Evolutionary conservation across 2,888 invertebrate genomes (phyloP).

Genomic region (Hirtodrosophila cameraria): DNA sequence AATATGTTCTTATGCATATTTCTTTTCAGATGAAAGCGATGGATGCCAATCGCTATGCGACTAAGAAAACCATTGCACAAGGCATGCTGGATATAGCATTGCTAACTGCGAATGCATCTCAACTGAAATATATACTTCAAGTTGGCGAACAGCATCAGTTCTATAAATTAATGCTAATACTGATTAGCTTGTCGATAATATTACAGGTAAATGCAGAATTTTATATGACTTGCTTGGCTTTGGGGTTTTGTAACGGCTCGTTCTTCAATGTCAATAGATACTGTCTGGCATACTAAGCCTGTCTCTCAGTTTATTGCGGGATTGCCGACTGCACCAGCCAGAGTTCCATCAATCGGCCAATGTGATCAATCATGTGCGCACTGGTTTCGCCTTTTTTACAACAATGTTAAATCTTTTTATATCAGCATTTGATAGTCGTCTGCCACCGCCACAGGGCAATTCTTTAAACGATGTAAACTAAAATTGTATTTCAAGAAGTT

Average conservation of each 20-base stretch:
- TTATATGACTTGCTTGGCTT: slow-evolving; percentile 1
- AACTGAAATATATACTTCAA: slow-evolving; percentile 93
- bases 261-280: slow-evolving; percentile 85
- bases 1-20: slow-evolving; percentile 11
- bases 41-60: slow-evolving; percentile 95
- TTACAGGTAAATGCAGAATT: slow-evolving; percentile 88
- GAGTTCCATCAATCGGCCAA: slow-evolving; percentile 89
- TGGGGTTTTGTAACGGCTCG: slow-evolving; percentile 45
- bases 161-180: slow-evolving; percentile 91
- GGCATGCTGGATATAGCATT: slow-evolving; percentile 95
- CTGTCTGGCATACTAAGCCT: slow-evolving; percentile 90
- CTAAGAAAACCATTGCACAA: slow-evolving; percentile 96
- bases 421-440: slow-evolving; percentile 90
- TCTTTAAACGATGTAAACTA: slow-evolving; percentile 66
- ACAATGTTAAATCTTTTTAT: slow-evolving; percentile 91
- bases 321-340: slow-evolving; percentile 90
- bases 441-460: slow-evolving; percentile 75
- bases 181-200: slow-evolving; percentile 92
- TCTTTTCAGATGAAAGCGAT: slow-evolving; percentile 88
- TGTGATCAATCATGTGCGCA: slow-evolving; percentile 89
- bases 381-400: slow-evolving; percentile 89
- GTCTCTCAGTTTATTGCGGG: slow-evolving; percentile 89
- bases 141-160: slow-evolving; percentile 94
- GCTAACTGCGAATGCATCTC: slow-evolving; percentile 94
- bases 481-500: not conserved